Evolutionary conservation across 2,113 vertebrate species (phyloP).

Genomic region (Lophius piscatorius): DNA sequence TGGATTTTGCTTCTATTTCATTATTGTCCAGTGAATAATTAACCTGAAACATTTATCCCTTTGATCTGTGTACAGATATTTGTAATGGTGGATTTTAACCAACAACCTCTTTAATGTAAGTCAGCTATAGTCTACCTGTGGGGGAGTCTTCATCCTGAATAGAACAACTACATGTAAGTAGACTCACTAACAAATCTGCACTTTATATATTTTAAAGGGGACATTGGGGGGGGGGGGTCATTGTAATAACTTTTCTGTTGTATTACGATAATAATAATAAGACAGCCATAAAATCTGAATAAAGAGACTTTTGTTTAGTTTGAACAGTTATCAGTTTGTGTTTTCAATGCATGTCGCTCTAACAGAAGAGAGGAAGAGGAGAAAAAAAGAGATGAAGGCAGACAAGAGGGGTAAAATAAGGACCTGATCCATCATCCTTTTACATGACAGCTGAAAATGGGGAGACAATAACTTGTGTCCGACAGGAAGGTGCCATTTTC

Average conservation of each 20-base stretch:
- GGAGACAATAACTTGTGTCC: too few species aligned
- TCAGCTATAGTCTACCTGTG: not conserved
- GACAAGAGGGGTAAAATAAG: not conserved
- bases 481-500: too few species aligned
- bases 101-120: conserved; percentile 23
- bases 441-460: conserved; percentile 1
- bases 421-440: conserved; percentile 6
- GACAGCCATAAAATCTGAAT: conserved; percentile 54
- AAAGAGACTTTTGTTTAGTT: conserved; percentile 51
- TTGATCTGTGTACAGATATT: conserved; percentile 10
- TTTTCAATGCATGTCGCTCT: not conserved
- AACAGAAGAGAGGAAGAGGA: not conserved
- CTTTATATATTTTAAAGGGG: conserved; percentile 47
- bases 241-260: conserved; percentile 23
- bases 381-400: not conserved
- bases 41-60: not conserved
- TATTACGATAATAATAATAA: conserved; percentile 32
- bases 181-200: conserved; percentile 55
- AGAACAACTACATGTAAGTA: conserved; percentile 17
- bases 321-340: conserved; percentile 3
- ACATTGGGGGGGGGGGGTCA: too few species aligned
- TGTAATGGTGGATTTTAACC: conserved; percentile 11
- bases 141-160: conserved; percentile 26
- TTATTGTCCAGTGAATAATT: conserved; percentile 3
- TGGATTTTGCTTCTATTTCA: not conserved